phyloP scores from a whole-genome alignment of 2,797 vertebrate species.

The Xenopus petersii region DNA sequence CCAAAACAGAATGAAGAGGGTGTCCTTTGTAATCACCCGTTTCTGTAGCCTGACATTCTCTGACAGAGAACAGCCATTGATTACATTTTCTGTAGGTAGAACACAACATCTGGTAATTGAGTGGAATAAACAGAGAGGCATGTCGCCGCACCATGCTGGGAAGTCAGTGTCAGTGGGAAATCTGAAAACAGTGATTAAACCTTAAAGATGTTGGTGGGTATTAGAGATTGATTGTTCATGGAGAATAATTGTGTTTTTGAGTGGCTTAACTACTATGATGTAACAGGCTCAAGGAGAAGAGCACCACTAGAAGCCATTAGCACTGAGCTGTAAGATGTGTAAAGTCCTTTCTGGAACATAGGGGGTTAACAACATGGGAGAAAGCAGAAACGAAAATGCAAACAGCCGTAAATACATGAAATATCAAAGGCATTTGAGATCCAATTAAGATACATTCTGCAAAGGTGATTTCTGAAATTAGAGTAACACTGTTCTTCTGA shows the following conservation, averaged over 20 bases:
- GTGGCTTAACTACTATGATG: background rate
- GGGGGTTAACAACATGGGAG: too few species aligned
- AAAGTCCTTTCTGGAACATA: too few species aligned
- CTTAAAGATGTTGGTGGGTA: constrained; percentile 6
- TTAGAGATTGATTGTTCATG: constrained; percentile 9
- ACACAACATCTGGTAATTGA: constrained; percentile 31
- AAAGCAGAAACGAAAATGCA: too few species aligned
- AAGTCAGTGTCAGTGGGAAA: constrained; percentile 2
- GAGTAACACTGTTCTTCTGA: too few species aligned
- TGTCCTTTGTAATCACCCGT: constrained; percentile 15
- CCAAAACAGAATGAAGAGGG: background rate
- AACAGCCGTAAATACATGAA: too few species aligned
- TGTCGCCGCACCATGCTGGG: constrained; percentile 10
- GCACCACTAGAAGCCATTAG: too few species aligned
- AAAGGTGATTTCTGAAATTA: too few species aligned
- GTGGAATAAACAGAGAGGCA: constrained; percentile 16
- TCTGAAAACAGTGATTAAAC: constrained; percentile 21
- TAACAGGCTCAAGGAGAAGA: too few species aligned
- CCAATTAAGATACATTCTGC: too few species aligned
- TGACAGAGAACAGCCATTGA: constrained; percentile 5
- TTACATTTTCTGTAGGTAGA: constrained; percentile 13
- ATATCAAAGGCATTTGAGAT: too few species aligned
- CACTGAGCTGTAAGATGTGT: too few species aligned
- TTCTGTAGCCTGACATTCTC: constrained; percentile 1
- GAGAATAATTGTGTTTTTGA: constrained; percentile 8